These are phyloP conservation scores for Pseudonaja textilis DNA, from an alignment of 2,113 vertebrate genomes.

Conservation along the genomic window DNA sequence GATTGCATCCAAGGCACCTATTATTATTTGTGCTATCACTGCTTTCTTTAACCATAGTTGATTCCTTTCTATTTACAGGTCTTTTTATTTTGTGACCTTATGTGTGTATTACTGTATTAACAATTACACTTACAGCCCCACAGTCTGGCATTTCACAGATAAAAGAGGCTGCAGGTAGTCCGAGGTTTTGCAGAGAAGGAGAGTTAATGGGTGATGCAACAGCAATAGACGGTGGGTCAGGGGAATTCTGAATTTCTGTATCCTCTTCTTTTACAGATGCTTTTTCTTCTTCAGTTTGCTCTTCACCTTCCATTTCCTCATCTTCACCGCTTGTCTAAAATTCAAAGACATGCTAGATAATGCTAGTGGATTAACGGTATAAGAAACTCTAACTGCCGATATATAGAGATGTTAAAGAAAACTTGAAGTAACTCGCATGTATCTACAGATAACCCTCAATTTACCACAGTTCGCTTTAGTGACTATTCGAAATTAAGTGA, in stretches of 20 bases:
- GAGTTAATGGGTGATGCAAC: constrained; percentile 63
- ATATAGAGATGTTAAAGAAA: not conserved
- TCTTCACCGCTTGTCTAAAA: constrained; percentile 78
- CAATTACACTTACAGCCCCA: constrained; percentile 72
- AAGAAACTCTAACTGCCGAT: not conserved
- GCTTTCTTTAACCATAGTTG: not conserved
- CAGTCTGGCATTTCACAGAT: constrained; percentile 82
- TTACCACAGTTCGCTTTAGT: not conserved
- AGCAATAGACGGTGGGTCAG: constrained; percentile 66
- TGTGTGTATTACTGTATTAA: not conserved
- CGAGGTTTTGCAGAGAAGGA: constrained; percentile 63
- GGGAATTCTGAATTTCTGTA: constrained; percentile 69
- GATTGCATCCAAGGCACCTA: not conserved
- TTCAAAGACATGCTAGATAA: constrained; percentile 12
- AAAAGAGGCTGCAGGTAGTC: constrained; percentile 70
- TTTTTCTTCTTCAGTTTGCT: constrained; percentile 71
- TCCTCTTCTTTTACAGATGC: constrained; percentile 70
- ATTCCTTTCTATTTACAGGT: not conserved
- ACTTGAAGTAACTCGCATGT: too few relatives aligned
- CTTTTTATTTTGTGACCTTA: not conserved
- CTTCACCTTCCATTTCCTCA: constrained; percentile 74
- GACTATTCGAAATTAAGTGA: not conserved
- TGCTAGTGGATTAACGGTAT: not conserved
- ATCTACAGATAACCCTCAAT: not conserved
- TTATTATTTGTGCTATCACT: not conserved